A percentile compares a stretch with the other conserved stretches of the same genome.
phyloP scores from a whole-genome alignment of 64 coral and sea anemone genomes.

The Cladopsammia gracilis region DNA sequence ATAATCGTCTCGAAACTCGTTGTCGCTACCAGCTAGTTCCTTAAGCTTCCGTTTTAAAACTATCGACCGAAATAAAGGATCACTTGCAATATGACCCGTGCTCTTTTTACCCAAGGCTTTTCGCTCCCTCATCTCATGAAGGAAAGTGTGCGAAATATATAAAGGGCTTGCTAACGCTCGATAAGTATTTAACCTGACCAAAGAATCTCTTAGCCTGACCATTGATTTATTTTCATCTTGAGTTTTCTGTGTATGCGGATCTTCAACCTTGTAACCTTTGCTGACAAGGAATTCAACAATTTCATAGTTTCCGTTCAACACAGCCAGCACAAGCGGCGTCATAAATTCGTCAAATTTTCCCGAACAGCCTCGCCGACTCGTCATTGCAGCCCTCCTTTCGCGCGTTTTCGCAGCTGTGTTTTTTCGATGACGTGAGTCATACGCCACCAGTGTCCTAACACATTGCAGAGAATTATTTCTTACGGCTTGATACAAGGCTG shows the following conservation, averaged over 20 bases:
- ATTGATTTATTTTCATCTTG: constrained; percentile 31
- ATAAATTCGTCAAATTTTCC: constrained; percentile 37
- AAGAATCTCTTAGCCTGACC: constrained; percentile 42
- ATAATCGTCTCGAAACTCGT: constrained; percentile 77
- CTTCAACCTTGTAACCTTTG: constrained; percentile 61
- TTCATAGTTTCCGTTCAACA: constrained; percentile 74
- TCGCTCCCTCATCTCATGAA: constrained; percentile 1
- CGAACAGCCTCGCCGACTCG: background rate
- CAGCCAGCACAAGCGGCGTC: constrained; percentile 80
- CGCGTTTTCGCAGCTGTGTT: background rate
- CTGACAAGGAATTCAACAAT: constrained; percentile 76
- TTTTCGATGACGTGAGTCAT: constrained; percentile 51
- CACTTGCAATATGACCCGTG: background rate
- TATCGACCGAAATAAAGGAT: constrained; percentile 57
- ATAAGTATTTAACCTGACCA: constrained; percentile 79
- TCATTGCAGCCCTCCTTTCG: background rate
- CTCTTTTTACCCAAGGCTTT: background rate
- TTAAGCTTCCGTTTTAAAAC: constrained; percentile 47
- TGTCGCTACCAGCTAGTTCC: constrained; percentile 42
- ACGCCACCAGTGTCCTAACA: constrained; percentile 64
- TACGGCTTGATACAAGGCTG: constrained; percentile 78
- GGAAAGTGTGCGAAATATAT: constrained; percentile 67
- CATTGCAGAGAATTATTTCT: constrained; percentile 75
- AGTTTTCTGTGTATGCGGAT: constrained; percentile 32
- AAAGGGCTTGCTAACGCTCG: constrained; percentile 76